These are phyloP conservation scores for Tragulus kanchil DNA, from an alignment of 2,113 vertebrate genomes.

Conservation along the genomic window DNA sequence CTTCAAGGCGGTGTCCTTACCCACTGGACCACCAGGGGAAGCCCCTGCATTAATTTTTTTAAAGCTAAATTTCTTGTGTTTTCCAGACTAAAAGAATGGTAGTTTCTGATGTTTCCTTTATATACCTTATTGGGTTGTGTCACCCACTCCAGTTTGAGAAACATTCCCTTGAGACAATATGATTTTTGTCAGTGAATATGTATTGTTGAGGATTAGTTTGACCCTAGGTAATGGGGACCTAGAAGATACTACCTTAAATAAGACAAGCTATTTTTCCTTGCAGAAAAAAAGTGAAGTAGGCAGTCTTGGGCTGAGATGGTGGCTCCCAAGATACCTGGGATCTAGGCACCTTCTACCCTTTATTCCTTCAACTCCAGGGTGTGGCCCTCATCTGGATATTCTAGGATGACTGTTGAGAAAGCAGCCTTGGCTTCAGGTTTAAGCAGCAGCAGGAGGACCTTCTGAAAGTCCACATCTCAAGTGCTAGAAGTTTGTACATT, in stretches of 20 bases:
- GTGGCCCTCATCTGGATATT: background rate
- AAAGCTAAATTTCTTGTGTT: constrained; percentile 15
- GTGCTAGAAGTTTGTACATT: background rate
- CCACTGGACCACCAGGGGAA: too few relatives aligned
- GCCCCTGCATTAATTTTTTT: background rate
- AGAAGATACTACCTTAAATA: background rate
- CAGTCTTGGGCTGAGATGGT: background rate
- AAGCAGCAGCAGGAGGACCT: background rate
- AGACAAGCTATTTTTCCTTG: background rate
- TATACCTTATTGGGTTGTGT: background rate
- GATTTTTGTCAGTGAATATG: constrained; percentile 4
- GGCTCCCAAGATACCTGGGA: background rate
- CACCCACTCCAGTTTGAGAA: background rate
- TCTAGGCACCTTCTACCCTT: background rate
- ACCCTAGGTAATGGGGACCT: background rate
- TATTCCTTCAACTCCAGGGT: background rate
- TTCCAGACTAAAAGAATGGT: background rate
- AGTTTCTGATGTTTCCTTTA: background rate
- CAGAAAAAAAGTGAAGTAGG: background rate
- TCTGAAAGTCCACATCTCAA: background rate
- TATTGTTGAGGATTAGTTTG: constrained; percentile 7
- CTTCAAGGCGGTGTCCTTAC: too few relatives aligned
- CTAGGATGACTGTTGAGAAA: background rate
- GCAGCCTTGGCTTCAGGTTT: background rate
- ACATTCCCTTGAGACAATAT: background rate